phyloP scores from a whole-genome alignment of 2,888 invertebrate genomes.

The Mythimna lalbum region DNA sequence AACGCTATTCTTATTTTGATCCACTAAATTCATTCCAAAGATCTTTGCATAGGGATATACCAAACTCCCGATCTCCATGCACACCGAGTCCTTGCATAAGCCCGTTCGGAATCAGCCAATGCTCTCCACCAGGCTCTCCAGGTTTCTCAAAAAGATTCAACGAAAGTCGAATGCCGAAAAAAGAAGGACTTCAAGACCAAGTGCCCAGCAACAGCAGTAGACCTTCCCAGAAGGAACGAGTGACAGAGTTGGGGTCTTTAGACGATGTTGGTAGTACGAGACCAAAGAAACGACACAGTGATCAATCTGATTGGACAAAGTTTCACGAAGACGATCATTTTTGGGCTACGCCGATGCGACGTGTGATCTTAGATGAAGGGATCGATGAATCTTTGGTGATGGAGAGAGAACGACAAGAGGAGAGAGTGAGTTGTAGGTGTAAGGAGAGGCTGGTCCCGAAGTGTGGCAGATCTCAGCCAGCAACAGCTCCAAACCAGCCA shows the following conservation, averaged over 20 bases:
- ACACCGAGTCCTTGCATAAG: constrained; percentile 36
- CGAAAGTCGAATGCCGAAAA: constrained; percentile 23
- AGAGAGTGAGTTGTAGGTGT: constrained; percentile 59
- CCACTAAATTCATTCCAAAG: constrained; percentile 6
- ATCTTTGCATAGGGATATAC: constrained; percentile 16
- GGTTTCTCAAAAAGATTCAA: constrained; percentile 15
- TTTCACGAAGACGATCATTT: constrained; percentile 53
- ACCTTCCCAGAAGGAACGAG: constrained; percentile 37
- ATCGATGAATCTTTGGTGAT: constrained; percentile 38
- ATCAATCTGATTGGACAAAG: constrained; percentile 42
- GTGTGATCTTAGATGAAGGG: constrained; percentile 46
- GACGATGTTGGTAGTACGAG: constrained; percentile 45
- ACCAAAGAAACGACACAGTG: constrained; percentile 30
- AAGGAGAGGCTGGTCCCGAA: constrained; percentile 48
- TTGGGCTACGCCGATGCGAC: constrained; percentile 52
- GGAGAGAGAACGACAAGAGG: constrained; percentile 56
- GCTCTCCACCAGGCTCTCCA: constrained; percentile 13
- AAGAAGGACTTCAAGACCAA: constrained; percentile 44
- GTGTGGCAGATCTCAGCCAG: constrained; percentile 17
- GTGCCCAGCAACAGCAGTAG: constrained; percentile 17
- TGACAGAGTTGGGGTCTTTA: constrained; percentile 57
- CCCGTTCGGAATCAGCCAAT: constrained; percentile 16
- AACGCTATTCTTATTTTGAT: constrained; percentile 20
- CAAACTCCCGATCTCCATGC: constrained; percentile 1
- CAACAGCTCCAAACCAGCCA: background rate